Percentiles rank a stretch among this genome's conserved stretches.
phyloP scores from a whole-genome alignment of 53 echinoderm and acorn worm genomes.

The Antedon mediterranea region DNA sequence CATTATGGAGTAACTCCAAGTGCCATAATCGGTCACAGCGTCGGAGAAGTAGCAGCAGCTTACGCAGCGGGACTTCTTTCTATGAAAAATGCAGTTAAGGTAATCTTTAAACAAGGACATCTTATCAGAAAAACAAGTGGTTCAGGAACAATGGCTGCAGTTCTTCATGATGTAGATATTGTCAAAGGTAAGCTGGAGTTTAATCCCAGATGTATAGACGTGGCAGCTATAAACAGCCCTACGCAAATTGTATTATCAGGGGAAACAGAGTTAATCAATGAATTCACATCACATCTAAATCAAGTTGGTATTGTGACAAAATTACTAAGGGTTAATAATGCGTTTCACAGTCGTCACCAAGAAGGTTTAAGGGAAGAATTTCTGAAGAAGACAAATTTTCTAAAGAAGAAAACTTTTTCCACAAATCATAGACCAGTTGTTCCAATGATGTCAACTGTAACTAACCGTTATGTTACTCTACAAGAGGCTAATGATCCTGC shows the following conservation, averaged over 20 bases:
- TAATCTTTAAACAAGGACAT: constrained; percentile 20
- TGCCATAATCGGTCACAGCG: constrained; percentile 23
- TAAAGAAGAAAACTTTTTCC: not conserved
- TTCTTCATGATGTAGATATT: constrained; percentile 1
- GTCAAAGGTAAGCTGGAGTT: not conserved
- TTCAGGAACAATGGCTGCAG: constrained; percentile 24
- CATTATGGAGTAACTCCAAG: constrained; percentile 8
- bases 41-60: constrained; percentile 28
- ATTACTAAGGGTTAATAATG: constrained; percentile 24
- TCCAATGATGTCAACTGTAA: constrained; percentile 26
- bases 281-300: constrained; percentile 2
- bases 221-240: constrained; percentile 30
- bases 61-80: constrained; percentile 17
- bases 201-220: not conserved
- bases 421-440: not conserved
- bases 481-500: constrained; percentile 7
- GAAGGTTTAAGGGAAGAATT: constrained; percentile 9
- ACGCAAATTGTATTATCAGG: constrained; percentile 29
- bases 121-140: constrained; percentile 13
- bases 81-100: constrained; percentile 6
- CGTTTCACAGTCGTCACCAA: constrained; percentile 37
- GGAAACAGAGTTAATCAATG: constrained; percentile 6
- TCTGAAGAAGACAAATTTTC: not conserved
- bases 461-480: constrained; percentile 7
- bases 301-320: constrained; percentile 6